A percentile compares a stretch with the other conserved stretches of the same genome.
These are phyloP conservation scores for Probosciger aterrimus DNA, from an alignment of 2,113 vertebrate genomes.

Conservation along the genomic window DNA sequence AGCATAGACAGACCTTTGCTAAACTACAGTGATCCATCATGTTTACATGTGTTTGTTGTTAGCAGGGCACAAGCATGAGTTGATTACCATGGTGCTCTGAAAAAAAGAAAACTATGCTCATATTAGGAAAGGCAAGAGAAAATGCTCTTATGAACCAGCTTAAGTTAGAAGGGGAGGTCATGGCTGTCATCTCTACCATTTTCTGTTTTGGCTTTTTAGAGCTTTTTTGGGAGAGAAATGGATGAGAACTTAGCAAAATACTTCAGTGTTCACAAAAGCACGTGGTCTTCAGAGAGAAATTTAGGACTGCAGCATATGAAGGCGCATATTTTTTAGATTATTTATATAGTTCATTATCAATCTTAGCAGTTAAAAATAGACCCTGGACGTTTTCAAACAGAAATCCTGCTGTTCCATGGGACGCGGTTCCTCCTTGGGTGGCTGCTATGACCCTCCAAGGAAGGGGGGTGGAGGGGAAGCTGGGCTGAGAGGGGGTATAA, in stretches of 20 bases:
- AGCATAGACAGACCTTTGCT: conserved; percentile 16
- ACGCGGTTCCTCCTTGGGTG: fast-evolving
- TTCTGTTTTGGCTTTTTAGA: background rate
- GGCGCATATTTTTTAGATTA: background rate
- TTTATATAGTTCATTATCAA: background rate
- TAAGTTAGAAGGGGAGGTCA: background rate
- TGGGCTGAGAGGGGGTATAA: background rate
- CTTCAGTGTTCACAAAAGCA: background rate
- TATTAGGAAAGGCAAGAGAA: background rate
- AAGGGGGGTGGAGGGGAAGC: fast-evolving
- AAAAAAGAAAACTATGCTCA: background rate
- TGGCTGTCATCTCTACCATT: background rate
- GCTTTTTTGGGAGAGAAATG: background rate
- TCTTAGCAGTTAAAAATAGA: background rate
- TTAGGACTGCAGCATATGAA: background rate
- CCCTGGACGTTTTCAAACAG: background rate
- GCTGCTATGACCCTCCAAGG: background rate
- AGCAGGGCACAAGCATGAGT: background rate
- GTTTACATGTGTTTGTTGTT: conserved; percentile 35
- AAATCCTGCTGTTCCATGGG: background rate
- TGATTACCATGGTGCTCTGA: background rate
- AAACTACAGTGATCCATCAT: background rate
- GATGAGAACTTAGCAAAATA: background rate
- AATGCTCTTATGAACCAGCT: background rate
- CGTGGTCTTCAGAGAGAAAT: background rate